A percentile compares a stretch with the other conserved stretches of the same genome.
Evolutionary conservation across 1,140 invertebrate species (phyloP).

Genomic region (Atopsyche davidsoni): DNA sequence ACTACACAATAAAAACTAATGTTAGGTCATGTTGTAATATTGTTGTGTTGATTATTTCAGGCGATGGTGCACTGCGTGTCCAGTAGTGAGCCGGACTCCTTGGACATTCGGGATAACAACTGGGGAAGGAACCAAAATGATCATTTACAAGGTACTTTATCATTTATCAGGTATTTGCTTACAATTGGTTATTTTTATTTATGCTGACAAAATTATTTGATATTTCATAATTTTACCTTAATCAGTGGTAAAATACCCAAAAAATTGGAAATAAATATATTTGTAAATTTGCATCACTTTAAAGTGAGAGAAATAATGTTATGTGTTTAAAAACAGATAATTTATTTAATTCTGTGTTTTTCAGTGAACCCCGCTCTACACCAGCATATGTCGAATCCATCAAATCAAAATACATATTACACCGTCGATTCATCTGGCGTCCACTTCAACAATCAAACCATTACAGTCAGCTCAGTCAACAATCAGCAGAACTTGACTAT

Average conservation of each 20-base stretch:
- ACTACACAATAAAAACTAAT: not conserved
- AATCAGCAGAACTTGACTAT: slow-evolving; percentile 37
- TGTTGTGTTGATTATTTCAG: slow-evolving; percentile 41
- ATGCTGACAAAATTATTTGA: too few species aligned
- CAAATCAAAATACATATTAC: slow-evolving; percentile 35
- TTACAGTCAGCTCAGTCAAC: slow-evolving; percentile 33
- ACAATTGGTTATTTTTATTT: too few species aligned
- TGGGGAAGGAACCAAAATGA: slow-evolving; percentile 27
- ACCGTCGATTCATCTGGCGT: slow-evolving; percentile 41
- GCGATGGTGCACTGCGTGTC: slow-evolving; percentile 81
- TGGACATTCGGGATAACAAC: slow-evolving; percentile 45
- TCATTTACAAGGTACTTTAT: too few species aligned
- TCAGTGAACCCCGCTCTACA: slow-evolving; percentile 12
- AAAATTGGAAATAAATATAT: too few species aligned
- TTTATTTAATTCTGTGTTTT: slow-evolving; percentile 6
- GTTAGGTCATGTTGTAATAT: not conserved
- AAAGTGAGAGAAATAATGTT: too few species aligned
- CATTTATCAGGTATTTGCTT: too few species aligned
- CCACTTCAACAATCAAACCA: slow-evolving; percentile 37
- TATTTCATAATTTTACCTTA: too few species aligned
- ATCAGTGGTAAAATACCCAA: not conserved
- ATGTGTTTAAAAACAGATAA: too few species aligned
- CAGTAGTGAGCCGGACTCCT: slow-evolving; percentile 71
- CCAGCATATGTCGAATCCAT: slow-evolving; percentile 39
- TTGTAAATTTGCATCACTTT: too few species aligned